Evolutionary conservation across 2,888 invertebrate genomes (phyloP).

Genomic region (Parnassius mnemosyne): DNA sequence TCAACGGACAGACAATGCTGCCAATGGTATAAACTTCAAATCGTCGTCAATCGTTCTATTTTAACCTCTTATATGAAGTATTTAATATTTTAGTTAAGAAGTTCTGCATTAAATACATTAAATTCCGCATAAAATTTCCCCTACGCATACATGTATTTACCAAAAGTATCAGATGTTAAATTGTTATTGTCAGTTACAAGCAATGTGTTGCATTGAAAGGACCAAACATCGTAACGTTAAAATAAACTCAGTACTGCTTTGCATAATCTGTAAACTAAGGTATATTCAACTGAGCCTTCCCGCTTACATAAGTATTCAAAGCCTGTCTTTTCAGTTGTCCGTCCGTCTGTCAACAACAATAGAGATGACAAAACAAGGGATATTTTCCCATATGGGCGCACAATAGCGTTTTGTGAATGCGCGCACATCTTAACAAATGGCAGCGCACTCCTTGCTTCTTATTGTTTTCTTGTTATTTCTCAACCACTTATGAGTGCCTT

Average conservation of each 20-base stretch:
- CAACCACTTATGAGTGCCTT: slow-evolving; percentile 37
- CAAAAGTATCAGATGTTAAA: background rate
- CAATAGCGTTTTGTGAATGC: slow-evolving; percentile 64
- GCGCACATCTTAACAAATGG: slow-evolving; percentile 51
- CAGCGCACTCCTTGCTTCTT: slow-evolving; percentile 44
- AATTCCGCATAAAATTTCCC: no score
- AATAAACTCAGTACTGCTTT: slow-evolving; percentile 34
- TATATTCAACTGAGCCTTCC: slow-evolving; percentile 47
- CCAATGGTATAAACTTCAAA: no score
- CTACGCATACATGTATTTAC: background rate
- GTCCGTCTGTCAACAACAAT: slow-evolving; percentile 73
- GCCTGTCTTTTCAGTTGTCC: slow-evolving; percentile 75
- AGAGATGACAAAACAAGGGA: slow-evolving; percentile 73
- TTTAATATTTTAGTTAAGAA: no score
- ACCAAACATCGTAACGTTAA: slow-evolving; percentile 40
- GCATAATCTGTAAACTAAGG: slow-evolving; percentile 45
- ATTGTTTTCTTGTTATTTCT: slow-evolving; percentile 56
- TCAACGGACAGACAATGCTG: no score
- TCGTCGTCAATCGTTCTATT: no score
- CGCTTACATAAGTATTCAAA: slow-evolving; percentile 71
- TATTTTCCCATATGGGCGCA: slow-evolving; percentile 76
- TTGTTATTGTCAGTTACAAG: background rate
- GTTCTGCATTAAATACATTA: no score
- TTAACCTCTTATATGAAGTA: no score
- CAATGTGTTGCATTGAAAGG: slow-evolving; percentile 27